Base-by-base conservation (phyloP, 2,113 vertebrate genomes). In the Paedocypris sp. region DNA sequence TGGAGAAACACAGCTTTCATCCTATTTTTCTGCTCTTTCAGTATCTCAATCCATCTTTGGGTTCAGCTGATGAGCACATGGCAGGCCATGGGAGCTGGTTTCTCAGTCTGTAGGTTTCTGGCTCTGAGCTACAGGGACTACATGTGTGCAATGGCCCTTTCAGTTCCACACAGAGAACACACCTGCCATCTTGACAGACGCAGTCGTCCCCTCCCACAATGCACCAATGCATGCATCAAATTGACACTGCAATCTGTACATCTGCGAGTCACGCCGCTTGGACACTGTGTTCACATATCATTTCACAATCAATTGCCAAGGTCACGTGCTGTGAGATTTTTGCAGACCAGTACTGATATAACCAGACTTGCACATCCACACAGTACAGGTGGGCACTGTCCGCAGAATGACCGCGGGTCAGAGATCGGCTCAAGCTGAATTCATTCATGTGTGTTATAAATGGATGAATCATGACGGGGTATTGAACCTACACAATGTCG, bases 401-500 rank as follows among this genome's bases (percentile, higher is more conserved):
- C 68, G 60, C 35, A 60, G 62, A 57, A 33, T 49, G 29, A 23
- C 22, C 32, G 32, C 6, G 5, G 28, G 43, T 62, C 49, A 23
- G 51, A 46, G 26, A 62, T 36, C 35, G 42, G 16, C 16, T 60
- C 64, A 52, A 13, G 28, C 45, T 50, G 18, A 10, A 28, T 6
- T 15, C 29, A 36, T 51, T 57, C 46, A 45, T 58, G 51, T 60
- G 64, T 11, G 43, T 49, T 31, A 31, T 10, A 67, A 70, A 70
- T 61, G 70, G 66, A 54, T 73, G 71, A 79, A 11, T 77, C 75
- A 74, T 72, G 69, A 45, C 70, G 20, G 73, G 66, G 2, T 41
- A 2, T 29, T 53, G n/a, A 9, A 4, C 29, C 29, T 38, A 53
- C 50, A 38, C 8, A 22, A 13, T 53, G 33, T 13, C 33, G 26